Conservation (phyloP, 1,140 invertebrate genomes). For the Wasmannia auropunctata region DNA sequence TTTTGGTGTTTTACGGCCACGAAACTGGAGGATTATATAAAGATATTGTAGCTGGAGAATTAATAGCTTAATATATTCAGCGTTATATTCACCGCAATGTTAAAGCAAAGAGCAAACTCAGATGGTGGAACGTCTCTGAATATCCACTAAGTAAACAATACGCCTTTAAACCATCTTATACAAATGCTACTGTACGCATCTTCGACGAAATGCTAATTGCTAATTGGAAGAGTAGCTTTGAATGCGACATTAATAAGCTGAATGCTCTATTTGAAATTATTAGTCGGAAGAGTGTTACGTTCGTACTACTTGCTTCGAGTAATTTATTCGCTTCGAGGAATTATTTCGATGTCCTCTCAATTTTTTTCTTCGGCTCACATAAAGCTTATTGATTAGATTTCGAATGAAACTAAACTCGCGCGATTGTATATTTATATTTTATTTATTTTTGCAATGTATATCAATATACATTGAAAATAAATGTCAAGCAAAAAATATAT, state of each 20-base stretch:
- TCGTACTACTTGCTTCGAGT: conserved; percentile 14
- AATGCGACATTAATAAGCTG: neutral
- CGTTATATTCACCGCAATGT: neutral
- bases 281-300: neutral
- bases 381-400: neutral
- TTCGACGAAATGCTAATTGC: neutral
- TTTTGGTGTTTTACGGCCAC: neutral
- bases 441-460: neutral
- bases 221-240: conserved; percentile 25
- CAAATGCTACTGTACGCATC: neutral
- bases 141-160: conserved; percentile 8
- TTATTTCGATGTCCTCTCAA: neutral
- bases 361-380: neutral
- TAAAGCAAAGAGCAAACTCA: conserved; percentile 31
- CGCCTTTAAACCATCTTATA: neutral
- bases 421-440: neutral
- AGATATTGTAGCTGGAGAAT: neutral
- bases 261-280: neutral
- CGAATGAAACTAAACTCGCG: no score
- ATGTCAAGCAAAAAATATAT: neutral
- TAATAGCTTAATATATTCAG: neutral
- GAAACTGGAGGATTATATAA: neutral
- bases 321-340: no score
- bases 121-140: neutral
- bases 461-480: no score